Percentiles rank a stretch among this genome's conserved stretches.
Evolutionary conservation across 1,140 invertebrate species (phyloP).

Genomic region (Venturia canescens): DNA sequence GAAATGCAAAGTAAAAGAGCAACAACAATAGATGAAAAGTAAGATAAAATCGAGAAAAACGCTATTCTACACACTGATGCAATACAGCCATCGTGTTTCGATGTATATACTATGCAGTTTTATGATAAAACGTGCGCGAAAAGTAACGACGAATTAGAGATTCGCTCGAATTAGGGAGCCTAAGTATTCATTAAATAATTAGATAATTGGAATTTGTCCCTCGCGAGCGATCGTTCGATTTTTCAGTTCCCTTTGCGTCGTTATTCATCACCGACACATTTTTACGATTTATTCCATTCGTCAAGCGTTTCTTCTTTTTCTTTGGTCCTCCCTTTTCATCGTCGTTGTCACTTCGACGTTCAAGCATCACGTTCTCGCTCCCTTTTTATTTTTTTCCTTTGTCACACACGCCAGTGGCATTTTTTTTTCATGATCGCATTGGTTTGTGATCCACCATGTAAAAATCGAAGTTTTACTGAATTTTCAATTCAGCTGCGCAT

Average conservation of each 20-base stretch:
- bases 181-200: conserved; percentile 3
- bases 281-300: too few relatives aligned
- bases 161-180: conserved; percentile 3
- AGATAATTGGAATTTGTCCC: background rate
- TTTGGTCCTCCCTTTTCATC: too few relatives aligned
- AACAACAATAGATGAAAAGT: background rate
- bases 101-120: conserved; percentile 12
- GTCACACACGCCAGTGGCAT: too few relatives aligned
- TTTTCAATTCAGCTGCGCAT: too few relatives aligned
- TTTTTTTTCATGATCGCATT: too few relatives aligned
- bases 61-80: background rate
- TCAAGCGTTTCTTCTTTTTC: too few relatives aligned
- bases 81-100: conserved; percentile 29
- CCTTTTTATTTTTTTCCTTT: too few relatives aligned
- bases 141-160: background rate
- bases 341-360: too few relatives aligned
- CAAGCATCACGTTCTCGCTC: too few relatives aligned
- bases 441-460: too few relatives aligned
- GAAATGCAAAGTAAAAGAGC: background rate
- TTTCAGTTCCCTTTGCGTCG: background rate
- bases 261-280: background rate
- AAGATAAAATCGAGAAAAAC: background rate
- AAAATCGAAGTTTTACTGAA: too few relatives aligned
- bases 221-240: background rate
- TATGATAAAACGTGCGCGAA: background rate